phyloP scores from a whole-genome alignment of 2,113 vertebrate species.

The Passer domesticus region DNA sequence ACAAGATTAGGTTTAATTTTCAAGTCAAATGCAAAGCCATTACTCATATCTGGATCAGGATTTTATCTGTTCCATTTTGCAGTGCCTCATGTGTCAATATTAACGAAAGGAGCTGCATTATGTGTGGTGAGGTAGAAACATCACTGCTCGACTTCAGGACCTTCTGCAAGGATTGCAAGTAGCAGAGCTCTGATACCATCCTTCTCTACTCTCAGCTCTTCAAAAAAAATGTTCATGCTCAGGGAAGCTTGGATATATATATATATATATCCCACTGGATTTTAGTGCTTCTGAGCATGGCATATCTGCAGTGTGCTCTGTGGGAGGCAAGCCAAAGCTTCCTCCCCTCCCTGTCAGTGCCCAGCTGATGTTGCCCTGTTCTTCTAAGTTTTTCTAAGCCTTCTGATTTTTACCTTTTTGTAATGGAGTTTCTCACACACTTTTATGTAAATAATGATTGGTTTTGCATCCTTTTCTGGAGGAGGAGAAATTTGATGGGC shows the following conservation, averaged over 20 bases:
- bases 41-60: conserved; percentile 52
- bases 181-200: neutral
- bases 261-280: neutral
- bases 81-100: neutral
- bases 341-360: neutral
- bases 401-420: too few species aligned
- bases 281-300: neutral
- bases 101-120: neutral
- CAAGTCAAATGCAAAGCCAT: conserved; percentile 56
- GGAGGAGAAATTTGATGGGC: too few species aligned
- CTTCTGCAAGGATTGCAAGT: neutral
- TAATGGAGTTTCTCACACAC: too few species aligned
- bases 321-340: neutral
- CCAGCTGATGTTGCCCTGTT: neutral
- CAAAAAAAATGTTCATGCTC: neutral
- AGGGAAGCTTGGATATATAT: neutral
- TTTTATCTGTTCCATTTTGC: conserved; percentile 33
- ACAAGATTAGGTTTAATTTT: conserved; percentile 78
- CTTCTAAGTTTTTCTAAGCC: too few species aligned
- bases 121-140: neutral
- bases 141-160: neutral
- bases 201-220: neutral
- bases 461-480: too few species aligned
- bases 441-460: too few species aligned
- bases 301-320: neutral